Evolutionary conservation across 1,140 invertebrate species (phyloP), one percentile per base, ranked within the genome.

Genomic region (Drosophila nannoptera): DNA sequence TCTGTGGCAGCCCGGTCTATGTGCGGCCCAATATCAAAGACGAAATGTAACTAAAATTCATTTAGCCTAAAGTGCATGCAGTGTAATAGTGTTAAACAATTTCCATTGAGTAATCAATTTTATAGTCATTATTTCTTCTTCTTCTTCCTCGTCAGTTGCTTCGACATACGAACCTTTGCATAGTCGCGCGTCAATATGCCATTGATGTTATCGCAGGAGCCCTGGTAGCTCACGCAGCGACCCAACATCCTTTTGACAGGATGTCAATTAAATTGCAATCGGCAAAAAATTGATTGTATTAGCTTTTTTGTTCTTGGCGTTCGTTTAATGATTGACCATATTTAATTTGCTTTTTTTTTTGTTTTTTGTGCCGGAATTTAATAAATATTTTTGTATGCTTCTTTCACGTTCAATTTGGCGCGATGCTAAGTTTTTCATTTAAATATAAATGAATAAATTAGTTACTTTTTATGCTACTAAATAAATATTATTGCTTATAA

Each of bases 181-280:
- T 89, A 89, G 69, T 89, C 87, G 29, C 74, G 60, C 46, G 87
- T 81, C 68, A 87, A 52, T 31, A 83, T 80, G 50, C 84, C 80
- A 52, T 88, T 87, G 63, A 89, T 80, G 56, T 89, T 88, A 54
- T 90, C 89, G 56, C 86, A 83, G 60, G 88, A 89, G 22, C 88
- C 88, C 65, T 90, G 87, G 46, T 82, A 78, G 42, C 87, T 89
- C 11, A 89, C 88, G 42, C 89, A 89, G 14, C 88, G 87, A 32
- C 67, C 88, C 81, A 90, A 65, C 89, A 90, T 89, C 40, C 64
- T 84, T 38, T 35, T 38, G 31, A 9, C 31, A 16, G 7, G 11
- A 43, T 42, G 7, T 38, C n/a, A 55, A 55, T 55, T 43, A 55
- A 43, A 55, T 22, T 35, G 45, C 33, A 12, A 32, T 56, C 33